Evolutionary conservation across 1,140 invertebrate species (phyloP).

Genomic region (Lucilia sericata): DNA sequence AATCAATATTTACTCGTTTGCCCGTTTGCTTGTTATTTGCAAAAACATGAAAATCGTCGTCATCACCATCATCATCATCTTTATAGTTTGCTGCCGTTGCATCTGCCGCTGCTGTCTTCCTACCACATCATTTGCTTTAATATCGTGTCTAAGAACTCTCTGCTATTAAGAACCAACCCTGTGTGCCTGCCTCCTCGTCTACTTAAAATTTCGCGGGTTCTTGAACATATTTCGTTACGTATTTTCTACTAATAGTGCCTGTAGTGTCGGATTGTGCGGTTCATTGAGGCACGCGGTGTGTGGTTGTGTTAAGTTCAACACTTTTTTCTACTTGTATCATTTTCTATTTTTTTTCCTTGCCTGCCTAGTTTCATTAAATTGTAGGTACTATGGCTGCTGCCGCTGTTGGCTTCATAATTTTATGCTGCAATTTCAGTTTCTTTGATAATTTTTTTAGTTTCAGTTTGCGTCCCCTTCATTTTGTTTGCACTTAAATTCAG

Average conservation of each 20-base stretch:
- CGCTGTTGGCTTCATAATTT: conserved; percentile 30
- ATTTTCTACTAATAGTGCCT: conserved; percentile 3
- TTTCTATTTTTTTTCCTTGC: too few species aligned
- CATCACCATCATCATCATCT: conserved; percentile 38
- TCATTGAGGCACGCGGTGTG: conserved; percentile 28
- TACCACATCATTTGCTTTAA: conserved; percentile 1
- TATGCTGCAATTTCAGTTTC: not conserved
- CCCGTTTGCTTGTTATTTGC: conserved; percentile 31
- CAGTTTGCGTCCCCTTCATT: not conserved
- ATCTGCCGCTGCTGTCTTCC: not conserved
- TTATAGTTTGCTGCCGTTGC: conserved; percentile 10
- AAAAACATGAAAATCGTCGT: conserved; percentile 42
- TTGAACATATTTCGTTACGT: conserved; percentile 22
- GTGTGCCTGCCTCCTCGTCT: not conserved
- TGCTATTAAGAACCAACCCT: too few species aligned
- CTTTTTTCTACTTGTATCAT: not conserved
- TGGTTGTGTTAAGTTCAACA: conserved; percentile 38
- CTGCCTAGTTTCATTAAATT: too few species aligned
- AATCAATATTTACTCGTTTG: conserved; percentile 43
- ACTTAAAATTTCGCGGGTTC: not conserved
- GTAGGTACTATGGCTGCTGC: not conserved
- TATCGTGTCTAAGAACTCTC: not conserved
- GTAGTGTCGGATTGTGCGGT: conserved; percentile 32
- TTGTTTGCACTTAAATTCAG: not conserved
- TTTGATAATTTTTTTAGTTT: conserved; percentile 31